A percentile compares a stretch with the other conserved stretches of the same genome.
Conservation (phyloP, 1,140 invertebrate species). For the Tetramorium alpestre region DNA sequence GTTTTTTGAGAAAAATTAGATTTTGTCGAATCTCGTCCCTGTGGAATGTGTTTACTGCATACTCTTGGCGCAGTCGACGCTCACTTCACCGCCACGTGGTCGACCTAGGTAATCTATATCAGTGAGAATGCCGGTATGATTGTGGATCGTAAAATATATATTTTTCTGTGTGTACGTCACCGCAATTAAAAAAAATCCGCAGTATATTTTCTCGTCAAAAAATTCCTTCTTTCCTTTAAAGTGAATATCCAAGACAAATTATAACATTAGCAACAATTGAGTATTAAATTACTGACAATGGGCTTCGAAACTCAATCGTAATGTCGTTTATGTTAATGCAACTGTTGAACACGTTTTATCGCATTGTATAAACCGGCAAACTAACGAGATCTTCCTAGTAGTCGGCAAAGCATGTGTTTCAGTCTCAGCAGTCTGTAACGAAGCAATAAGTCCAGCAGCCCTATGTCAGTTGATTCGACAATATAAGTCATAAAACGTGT, state of each 20-base stretch:
- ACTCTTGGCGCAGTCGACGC: constrained; percentile 60
- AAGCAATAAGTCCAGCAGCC: background rate
- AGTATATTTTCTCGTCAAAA: background rate
- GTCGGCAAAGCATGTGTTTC: constrained; percentile 13
- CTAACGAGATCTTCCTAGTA: background rate
- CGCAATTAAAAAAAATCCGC: constrained; percentile 2
- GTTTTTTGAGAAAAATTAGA: constrained; percentile 17
- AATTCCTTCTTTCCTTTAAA: background rate
- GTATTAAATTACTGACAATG: constrained; percentile 45
- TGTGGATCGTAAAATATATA: background rate
- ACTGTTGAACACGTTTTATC: constrained; percentile 22
- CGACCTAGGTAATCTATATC: constrained; percentile 61
- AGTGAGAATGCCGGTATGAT: constrained; percentile 31
- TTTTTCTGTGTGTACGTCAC: constrained; percentile 1
- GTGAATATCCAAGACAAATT: background rate
- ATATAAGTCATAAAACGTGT: constrained; percentile 31
- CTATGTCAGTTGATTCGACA: constrained; percentile 24
- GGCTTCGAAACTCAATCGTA: constrained; percentile 46
- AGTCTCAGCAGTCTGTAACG: constrained; percentile 23
- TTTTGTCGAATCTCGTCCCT: constrained; percentile 10
- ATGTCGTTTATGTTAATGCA: constrained; percentile 6
- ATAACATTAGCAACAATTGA: constrained; percentile 14
- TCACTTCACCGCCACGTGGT: constrained; percentile 74
- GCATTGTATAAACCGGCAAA: constrained; percentile 21
- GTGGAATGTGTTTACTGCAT: constrained; percentile 42